Conservation (phyloP, 2,888 invertebrate genomes). For the Copidosoma aretas region DNA sequence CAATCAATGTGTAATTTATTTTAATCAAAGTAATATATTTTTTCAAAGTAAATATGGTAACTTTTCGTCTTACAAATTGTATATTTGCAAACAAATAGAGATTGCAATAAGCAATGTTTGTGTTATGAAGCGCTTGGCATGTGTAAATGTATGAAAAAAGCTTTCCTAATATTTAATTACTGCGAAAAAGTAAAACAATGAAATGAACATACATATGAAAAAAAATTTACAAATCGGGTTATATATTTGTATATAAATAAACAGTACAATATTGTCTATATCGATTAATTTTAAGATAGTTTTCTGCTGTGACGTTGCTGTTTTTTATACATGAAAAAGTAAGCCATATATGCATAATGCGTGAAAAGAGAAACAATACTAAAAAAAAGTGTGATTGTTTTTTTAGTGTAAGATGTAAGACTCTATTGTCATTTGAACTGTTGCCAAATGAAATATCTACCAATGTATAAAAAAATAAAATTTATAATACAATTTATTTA, state of each 20-base stretch:
- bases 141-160: conserved; percentile 13
- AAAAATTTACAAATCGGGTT: conserved; percentile 44
- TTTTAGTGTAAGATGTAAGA: conserved; percentile 14
- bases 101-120: conserved; percentile 28
- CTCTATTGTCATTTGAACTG: conserved; percentile 13
- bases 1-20: background rate
- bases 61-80: conserved; percentile 15
- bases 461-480: conserved; percentile 7
- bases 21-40: too few relatives aligned
- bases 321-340: conserved; percentile 23
- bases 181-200: background rate
- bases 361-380: background rate
- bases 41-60: conserved; percentile 8
- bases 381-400: background rate
- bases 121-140: conserved; percentile 2
- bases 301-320: conserved; percentile 32
- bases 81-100: conserved; percentile 12
- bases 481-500: conserved; percentile 3
- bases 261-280: conserved; percentile 28
- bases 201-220: conserved; percentile 13
- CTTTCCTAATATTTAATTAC: conserved; percentile 18
- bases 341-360: background rate
- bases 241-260: conserved; percentile 56
- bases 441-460: conserved; percentile 35
- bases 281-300: conserved; percentile 40